Evolutionary conservation across 2,888 invertebrate genomes (phyloP).

Genomic region (Cremastinae sp.): DNA sequence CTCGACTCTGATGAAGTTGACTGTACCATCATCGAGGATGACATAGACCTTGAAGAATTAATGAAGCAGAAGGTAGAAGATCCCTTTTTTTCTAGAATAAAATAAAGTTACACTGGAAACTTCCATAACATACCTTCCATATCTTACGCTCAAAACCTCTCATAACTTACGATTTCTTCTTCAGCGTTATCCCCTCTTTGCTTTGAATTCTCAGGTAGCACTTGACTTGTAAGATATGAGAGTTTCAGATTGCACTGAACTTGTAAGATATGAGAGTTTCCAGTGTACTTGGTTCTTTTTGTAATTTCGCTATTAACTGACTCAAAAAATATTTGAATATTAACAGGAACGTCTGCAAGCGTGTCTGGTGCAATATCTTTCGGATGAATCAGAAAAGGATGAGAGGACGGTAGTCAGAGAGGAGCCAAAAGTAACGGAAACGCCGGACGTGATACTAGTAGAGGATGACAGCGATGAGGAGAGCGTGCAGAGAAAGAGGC

Average conservation of each 20-base stretch:
- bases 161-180: too few relatives aligned
- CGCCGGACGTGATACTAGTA: slow-evolving; percentile 84
- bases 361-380: slow-evolving; percentile 88
- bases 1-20: slow-evolving; percentile 83
- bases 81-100: background rate
- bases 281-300: too few relatives aligned
- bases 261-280: too few relatives aligned
- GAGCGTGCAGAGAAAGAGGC: slow-evolving; percentile 78
- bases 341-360: slow-evolving; percentile 86
- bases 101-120: too few relatives aligned
- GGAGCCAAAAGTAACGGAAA: slow-evolving; percentile 79
- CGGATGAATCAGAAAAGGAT: slow-evolving; percentile 85
- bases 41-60: slow-evolving; percentile 92
- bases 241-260: too few relatives aligned
- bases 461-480: slow-evolving; percentile 86
- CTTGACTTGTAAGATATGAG: too few relatives aligned
- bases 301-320: too few relatives aligned
- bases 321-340: too few relatives aligned
- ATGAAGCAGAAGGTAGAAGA: slow-evolving; percentile 91
- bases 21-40: slow-evolving; percentile 90
- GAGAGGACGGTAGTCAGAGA: slow-evolving; percentile 77
- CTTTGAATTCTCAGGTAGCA: too few relatives aligned
- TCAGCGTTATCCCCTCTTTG: too few relatives aligned
- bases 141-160: background rate
- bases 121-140: too few relatives aligned